These are phyloP conservation scores for Aspidiotus rigidus DNA, from an alignment of 2,888 invertebrate species.

Conservation along the genomic window DNA sequence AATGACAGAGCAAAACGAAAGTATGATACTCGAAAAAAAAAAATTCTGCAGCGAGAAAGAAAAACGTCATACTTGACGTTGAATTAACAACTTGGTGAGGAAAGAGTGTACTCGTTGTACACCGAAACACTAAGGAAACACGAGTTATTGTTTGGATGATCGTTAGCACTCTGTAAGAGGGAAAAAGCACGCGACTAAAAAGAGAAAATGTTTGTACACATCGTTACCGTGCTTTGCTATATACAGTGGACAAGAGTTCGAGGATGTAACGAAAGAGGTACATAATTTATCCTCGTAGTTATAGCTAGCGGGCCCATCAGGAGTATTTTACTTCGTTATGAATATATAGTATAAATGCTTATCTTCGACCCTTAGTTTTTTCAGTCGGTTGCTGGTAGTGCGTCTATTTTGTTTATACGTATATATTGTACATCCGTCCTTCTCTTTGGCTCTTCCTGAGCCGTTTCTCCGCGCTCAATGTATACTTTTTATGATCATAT, in stretches of 20 bases:
- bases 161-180: not conserved
- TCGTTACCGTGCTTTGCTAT: not conserved
- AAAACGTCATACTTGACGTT: too few relatives aligned
- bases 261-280: slow-evolving; percentile 2
- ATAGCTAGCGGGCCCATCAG: slow-evolving; percentile 2
- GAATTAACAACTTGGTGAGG: too few relatives aligned
- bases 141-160: slow-evolving; percentile 1
- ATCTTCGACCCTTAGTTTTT: slow-evolving; percentile 4
- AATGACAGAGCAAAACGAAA: too few relatives aligned
- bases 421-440: too few relatives aligned
- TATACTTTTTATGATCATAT: too few relatives aligned
- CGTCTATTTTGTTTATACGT: not conserved
- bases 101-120: too few relatives aligned
- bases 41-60: too few relatives aligned
- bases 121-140: not conserved
- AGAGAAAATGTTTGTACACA: not conserved
- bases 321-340: not conserved
- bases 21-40: too few relatives aligned
- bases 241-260: slow-evolving; percentile 1
- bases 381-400: not conserved
- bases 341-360: slow-evolving; percentile 1
- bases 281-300: slow-evolving; percentile 2
- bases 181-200: not conserved
- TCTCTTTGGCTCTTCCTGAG: too few relatives aligned
- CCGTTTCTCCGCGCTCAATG: too few relatives aligned